Evolutionary conservation across 2,113 vertebrate genomes (phyloP).

Genomic region (Mobula birostris): DNA sequence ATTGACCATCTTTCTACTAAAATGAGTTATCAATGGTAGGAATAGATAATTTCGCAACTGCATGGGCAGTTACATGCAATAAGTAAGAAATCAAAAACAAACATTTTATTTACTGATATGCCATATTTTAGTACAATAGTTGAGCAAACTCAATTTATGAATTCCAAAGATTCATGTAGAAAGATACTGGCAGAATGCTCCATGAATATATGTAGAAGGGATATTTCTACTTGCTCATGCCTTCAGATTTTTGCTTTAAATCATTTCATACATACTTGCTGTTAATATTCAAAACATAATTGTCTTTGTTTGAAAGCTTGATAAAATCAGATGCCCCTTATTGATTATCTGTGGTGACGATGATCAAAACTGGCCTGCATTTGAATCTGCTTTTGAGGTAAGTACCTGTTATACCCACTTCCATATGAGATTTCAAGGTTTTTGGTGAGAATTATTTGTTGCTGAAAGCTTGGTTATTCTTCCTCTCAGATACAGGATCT

Average conservation of each 20-base stretch:
- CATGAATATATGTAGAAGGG: neutral
- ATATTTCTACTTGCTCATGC: neutral
- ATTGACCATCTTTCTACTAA: neutral
- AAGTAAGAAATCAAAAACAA: neutral
- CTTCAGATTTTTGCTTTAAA: neutral
- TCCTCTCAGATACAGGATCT: conserved; percentile 54
- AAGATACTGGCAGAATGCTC: neutral
- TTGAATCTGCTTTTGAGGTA: conserved; percentile 58
- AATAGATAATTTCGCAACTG: neutral
- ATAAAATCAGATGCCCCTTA: conserved; percentile 53
- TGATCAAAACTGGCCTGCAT: conserved; percentile 58
- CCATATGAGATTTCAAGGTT: neutral
- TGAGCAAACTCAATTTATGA: neutral
- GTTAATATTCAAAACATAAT: neutral
- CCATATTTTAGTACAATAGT: neutral
- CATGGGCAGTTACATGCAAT: neutral
- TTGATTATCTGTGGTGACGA: conserved; percentile 58
- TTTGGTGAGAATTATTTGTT: neutral
- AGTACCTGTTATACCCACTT: conserved; percentile 38
- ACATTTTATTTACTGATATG: neutral
- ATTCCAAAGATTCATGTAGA: neutral
- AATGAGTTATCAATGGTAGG: neutral
- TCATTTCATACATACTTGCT: neutral
- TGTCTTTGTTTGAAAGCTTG: conserved; percentile 49
- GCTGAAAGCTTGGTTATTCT: neutral